These are phyloP conservation scores for Myotis lucifugus DNA, from an alignment of 2,113 vertebrate species.

Conservation along the genomic window DNA sequence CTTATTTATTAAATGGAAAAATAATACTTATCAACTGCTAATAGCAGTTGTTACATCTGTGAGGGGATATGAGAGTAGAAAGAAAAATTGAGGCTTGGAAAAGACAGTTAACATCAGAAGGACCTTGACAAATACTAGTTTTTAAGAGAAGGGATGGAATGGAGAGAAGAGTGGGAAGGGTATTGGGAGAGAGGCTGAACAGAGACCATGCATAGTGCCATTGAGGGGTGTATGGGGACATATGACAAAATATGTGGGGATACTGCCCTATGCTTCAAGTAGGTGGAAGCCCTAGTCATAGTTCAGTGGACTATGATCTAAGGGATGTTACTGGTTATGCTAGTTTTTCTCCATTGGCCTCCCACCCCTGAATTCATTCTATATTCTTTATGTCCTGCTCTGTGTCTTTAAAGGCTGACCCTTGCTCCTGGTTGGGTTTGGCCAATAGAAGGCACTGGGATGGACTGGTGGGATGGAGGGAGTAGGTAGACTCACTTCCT, in stretches of 20 bases:
- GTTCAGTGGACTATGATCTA: neutral
- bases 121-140: neutral
- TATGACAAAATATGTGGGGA: neutral
- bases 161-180: neutral
- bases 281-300: neutral
- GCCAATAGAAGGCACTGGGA: neutral
- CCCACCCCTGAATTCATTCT: neutral
- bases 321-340: too few species aligned
- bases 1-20: neutral
- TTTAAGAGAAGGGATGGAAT: neutral
- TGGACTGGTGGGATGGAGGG: neutral
- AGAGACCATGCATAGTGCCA: neutral
- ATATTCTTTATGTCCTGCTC: neutral
- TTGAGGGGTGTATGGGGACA: fast-evolving
- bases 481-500: neutral
- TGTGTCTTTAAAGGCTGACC: neutral
- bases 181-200: neutral
- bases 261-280: neutral
- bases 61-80: neutral
- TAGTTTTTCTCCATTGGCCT: neutral
- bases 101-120: neutral
- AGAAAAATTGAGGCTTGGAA: neutral
- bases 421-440: neutral
- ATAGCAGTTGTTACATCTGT: neutral
- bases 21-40: neutral